Conservation (phyloP, 2,888 invertebrate species). For the Eilema sororculum region DNA sequence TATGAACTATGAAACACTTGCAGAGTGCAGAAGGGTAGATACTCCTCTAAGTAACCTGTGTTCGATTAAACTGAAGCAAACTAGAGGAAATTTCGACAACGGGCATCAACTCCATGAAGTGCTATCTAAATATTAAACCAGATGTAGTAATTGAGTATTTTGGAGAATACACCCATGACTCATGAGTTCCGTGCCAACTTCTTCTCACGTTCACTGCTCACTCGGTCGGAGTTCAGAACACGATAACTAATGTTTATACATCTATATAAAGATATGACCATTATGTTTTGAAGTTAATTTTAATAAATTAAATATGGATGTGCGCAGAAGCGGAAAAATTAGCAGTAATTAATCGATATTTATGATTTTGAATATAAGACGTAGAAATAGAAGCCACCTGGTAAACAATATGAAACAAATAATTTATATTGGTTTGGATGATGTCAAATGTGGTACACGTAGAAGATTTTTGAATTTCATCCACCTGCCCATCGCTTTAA, state of each 20-base stretch:
- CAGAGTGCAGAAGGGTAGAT: not conserved
- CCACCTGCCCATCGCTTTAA: too few species aligned
- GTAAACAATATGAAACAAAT: not conserved
- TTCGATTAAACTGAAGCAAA: not conserved
- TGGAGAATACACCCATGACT: not conserved
- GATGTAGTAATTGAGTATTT: too few species aligned
- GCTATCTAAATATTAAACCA: too few species aligned
- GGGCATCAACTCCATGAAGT: too few species aligned
- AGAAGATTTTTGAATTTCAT: too few species aligned
- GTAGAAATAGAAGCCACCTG: not conserved
- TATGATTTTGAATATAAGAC: not conserved
- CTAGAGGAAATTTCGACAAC: not conserved
- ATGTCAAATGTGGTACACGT: too few species aligned
- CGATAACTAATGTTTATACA: not conserved
- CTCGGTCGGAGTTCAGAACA: not conserved
- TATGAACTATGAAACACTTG: not conserved
- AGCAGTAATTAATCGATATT: not conserved
- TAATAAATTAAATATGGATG: not conserved
- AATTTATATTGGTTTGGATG: too few species aligned
- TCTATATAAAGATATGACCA: conserved; percentile 2
- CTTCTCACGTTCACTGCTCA: not conserved
- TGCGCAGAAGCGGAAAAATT: not conserved
- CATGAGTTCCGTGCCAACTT: not conserved
- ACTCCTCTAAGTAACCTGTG: not conserved
- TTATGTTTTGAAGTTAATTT: not conserved